Evolutionary conservation across 64 coral and sea anemone genomes (phyloP).

Genomic region (Catalaphyllia jardinei): DNA sequence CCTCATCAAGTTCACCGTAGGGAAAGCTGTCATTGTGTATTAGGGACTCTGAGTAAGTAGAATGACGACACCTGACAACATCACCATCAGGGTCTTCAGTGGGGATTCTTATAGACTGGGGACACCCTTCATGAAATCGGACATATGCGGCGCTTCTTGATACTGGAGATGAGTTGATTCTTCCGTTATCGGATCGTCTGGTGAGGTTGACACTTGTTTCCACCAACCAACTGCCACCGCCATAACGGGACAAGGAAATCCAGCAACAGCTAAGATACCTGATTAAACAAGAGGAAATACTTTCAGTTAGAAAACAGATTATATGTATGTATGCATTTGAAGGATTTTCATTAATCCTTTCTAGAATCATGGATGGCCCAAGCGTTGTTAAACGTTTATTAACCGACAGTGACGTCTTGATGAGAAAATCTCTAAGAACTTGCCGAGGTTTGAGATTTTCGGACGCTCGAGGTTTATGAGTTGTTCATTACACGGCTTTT

Average conservation of each 20-base stretch:
- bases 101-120: conserved; percentile 35
- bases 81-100: conserved; percentile 70
- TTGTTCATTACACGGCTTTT: no score
- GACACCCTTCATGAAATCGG: conserved; percentile 17
- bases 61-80: conserved; percentile 52
- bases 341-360: no score
- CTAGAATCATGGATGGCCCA: no score
- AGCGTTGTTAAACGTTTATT: no score
- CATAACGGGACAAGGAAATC: background rate
- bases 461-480: no score
- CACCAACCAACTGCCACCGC: background rate
- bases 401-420: no score
- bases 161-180: conserved; percentile 54
- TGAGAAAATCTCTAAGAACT: no score
- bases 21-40: conserved; percentile 17
- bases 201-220: conserved; percentile 7
- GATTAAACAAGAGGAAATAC: background rate
- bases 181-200: conserved; percentile 31
- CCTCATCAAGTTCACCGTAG: conserved; percentile 52
- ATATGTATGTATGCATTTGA: no score
- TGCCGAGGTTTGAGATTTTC: no score
- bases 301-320: no score
- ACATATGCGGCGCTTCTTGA: conserved; percentile 25
- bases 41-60: conserved; percentile 4
- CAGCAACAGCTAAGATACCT: conserved; percentile 47